Evolutionary conservation across 1,140 invertebrate species (phyloP).

Genomic region (Pygmarrhopalites habei): DNA sequence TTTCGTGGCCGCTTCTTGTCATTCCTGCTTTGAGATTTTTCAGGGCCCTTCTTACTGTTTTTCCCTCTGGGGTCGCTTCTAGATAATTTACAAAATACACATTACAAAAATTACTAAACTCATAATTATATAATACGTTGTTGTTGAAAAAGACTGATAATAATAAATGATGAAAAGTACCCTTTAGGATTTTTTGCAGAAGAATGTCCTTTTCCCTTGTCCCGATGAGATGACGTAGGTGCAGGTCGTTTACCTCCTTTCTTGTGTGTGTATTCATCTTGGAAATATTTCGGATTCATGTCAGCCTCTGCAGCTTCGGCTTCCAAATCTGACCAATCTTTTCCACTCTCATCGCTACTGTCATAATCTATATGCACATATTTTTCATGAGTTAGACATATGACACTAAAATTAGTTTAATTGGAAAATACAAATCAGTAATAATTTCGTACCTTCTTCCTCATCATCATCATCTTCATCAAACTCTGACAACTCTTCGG

Average conservation of each 20-base stretch:
- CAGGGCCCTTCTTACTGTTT: slow-evolving; percentile 40
- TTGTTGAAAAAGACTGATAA: neutral
- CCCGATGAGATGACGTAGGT: slow-evolving; percentile 9
- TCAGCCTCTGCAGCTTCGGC: slow-evolving; percentile 87
- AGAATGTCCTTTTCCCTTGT: neutral
- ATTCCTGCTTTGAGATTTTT: slow-evolving; percentile 43
- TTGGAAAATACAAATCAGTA: no score
- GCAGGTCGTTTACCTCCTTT: slow-evolving; percentile 43
- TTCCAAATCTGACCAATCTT: slow-evolving; percentile 96
- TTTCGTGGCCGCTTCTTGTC: slow-evolving; percentile 62
- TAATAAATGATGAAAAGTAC: slow-evolving; percentile 6
- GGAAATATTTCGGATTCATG: slow-evolving; percentile 53
- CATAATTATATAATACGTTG: neutral
- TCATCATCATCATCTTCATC: slow-evolving; percentile 56
- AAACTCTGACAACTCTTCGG: slow-evolving; percentile 70
- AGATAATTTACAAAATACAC: neutral
- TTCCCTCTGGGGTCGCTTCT: slow-evolving; percentile 3
- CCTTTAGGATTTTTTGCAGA: slow-evolving; percentile 32
- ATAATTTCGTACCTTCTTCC: slow-evolving; percentile 28
- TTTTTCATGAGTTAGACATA: no score
- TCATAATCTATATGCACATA: slow-evolving; percentile 50
- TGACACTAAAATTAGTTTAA: no score
- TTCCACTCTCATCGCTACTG: slow-evolving; percentile 89
- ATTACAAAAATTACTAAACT: no score
- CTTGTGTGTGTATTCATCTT: slow-evolving; percentile 51